These are phyloP conservation scores for Stegophylla sp. DNA, from an alignment of 2,888 invertebrate species.

Conservation along the genomic window DNA sequence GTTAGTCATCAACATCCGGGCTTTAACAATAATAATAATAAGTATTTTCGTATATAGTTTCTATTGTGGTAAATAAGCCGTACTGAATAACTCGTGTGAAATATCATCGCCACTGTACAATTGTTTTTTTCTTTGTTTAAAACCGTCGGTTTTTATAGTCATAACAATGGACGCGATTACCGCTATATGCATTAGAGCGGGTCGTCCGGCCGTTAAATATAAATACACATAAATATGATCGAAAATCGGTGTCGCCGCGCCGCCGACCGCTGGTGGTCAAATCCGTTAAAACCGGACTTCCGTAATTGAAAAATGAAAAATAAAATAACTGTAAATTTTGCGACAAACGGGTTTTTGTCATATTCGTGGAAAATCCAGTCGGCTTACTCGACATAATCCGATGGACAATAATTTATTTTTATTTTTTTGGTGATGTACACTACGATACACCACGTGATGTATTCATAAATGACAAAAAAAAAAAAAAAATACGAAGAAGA, in stretches of 20 bases:
- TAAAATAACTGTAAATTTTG: not conserved
- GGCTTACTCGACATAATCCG: too few species aligned
- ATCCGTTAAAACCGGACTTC: not conserved
- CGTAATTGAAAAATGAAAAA: not conserved
- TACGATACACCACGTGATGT: too few species aligned
- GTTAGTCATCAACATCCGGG: too few species aligned
- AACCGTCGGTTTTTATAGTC: not conserved
- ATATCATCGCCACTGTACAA: too few species aligned
- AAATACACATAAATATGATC: not conserved
- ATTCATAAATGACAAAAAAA: too few species aligned
- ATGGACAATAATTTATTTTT: too few species aligned
- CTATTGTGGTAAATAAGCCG: too few species aligned
- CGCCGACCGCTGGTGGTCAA: not conserved
- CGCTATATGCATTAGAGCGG: conserved; percentile 9
- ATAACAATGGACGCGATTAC: conserved; percentile 10
- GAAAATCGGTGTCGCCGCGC: not conserved
- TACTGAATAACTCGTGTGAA: too few species aligned
- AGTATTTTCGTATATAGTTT: too few species aligned
- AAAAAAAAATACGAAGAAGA: too few species aligned
- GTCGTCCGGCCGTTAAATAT: not conserved
- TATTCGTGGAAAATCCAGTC: not conserved
- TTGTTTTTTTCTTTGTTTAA: conserved; percentile 1
- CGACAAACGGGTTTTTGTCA: not conserved
- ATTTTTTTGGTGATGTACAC: too few species aligned
- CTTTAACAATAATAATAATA: too few species aligned